A percentile compares a stretch with the other conserved stretches of the same genome.
Conservation (phyloP, 2,888 invertebrate genomes). For the Drosophila trichaetosa region DNA sequence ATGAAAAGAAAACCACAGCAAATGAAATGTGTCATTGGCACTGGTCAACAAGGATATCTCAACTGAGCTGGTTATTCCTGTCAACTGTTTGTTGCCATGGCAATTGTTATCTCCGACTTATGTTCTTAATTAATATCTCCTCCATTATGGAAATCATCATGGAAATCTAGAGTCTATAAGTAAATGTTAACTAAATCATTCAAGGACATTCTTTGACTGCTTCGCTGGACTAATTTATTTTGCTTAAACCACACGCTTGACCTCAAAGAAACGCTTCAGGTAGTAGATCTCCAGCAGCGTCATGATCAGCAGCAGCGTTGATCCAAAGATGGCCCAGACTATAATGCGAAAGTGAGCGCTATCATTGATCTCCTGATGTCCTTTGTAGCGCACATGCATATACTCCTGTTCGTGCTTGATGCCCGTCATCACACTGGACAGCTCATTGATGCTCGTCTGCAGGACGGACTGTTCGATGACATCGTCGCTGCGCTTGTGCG, state of each 20-base stretch:
- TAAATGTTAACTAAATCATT: neutral
- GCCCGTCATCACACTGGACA: slow-evolving; percentile 44
- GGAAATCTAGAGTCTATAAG: neutral
- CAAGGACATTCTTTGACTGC: neutral
- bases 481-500: slow-evolving; percentile 47
- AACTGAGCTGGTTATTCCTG: neutral
- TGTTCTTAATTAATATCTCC: too few species aligned
- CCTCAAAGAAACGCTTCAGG: slow-evolving; percentile 72
- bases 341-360: slow-evolving; percentile 62
- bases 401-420: slow-evolving; percentile 67
- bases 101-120: neutral
- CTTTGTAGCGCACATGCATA: slow-evolving; percentile 65
- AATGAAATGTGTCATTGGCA: neutral
- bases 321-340: slow-evolving; percentile 62
- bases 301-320: slow-evolving; percentile 52
- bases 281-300: slow-evolving; percentile 65
- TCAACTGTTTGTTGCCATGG: neutral
- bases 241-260: slow-evolving; percentile 57
- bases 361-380: slow-evolving; percentile 51
- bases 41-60: neutral
- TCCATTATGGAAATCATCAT: neutral
- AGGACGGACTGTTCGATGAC: slow-evolving; percentile 56
- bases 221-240: neutral
- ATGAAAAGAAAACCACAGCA: neutral
- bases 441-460: slow-evolving; percentile 48